A percentile compares a stretch with the other conserved stretches of the same genome.
Evolutionary conservation across 2,113 vertebrate genomes (phyloP).

Genomic region (Oncorhynchus gorbuscha): DNA sequence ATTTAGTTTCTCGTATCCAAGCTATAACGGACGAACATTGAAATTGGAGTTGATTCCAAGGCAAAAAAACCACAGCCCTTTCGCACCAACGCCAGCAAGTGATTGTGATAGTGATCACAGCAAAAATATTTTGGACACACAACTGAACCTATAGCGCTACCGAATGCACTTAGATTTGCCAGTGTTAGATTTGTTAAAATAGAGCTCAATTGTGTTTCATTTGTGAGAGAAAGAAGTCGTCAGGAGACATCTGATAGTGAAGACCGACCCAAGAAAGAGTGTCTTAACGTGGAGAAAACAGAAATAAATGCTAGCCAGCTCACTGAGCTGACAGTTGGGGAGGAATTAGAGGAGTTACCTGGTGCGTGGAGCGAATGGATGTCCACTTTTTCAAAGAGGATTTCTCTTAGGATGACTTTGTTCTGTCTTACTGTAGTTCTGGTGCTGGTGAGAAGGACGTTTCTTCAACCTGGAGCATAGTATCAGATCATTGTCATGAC

Average conservation of each 20-base stretch:
- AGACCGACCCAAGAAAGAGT: background rate
- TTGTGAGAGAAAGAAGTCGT: background rate
- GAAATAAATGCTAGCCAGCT: background rate
- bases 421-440: slow-evolving; percentile 3
- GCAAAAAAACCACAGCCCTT: too few species aligned
- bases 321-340: slow-evolving; percentile 12
- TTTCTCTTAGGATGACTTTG: slow-evolving; percentile 14
- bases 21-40: too few species aligned
- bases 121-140: too few species aligned
- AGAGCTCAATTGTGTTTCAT: background rate
- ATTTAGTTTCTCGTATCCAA: too few species aligned
- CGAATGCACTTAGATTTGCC: too few species aligned
- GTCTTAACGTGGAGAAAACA: background rate
- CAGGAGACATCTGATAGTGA: background rate
- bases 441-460: background rate
- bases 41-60: too few species aligned
- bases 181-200: too few species aligned
- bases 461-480: background rate
- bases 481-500: background rate
- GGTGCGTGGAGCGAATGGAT: background rate
- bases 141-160: too few species aligned
- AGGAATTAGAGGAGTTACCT: background rate
- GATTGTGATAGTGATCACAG: too few species aligned
- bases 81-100: too few species aligned
- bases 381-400: slow-evolving; percentile 10